A percentile compares a stretch with the other conserved stretches of the same genome.
Conservation (phyloP, 2,797 vertebrate species). For the Sciurus vulgaris region DNA sequence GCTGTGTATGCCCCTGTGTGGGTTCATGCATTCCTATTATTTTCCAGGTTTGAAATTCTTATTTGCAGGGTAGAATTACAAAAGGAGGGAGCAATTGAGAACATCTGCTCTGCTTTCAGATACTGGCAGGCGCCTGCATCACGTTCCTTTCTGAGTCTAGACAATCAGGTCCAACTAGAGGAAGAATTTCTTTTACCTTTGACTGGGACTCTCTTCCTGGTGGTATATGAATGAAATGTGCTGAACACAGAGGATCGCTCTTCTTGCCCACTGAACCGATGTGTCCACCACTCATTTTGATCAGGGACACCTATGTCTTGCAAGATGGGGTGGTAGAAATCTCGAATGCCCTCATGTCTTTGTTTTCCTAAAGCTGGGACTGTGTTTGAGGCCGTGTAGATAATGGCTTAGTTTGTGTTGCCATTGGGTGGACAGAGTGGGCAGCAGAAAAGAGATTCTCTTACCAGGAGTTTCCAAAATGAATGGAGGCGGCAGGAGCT, state of each 20-base stretch:
- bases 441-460: neutral
- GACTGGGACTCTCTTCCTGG: conserved; percentile 54
- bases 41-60: conserved; percentile 75
- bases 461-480: neutral
- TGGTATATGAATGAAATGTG: conserved; percentile 24
- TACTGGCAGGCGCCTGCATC: neutral
- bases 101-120: conserved; percentile 72
- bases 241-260: neutral
- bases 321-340: conserved; percentile 2
- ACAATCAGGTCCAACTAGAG: conserved; percentile 55
- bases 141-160: conserved; percentile 51
- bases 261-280: neutral
- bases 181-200: conserved; percentile 59
- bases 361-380: conserved; percentile 27
- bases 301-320: neutral
- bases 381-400: neutral
- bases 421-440: neutral
- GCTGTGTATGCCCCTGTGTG: conserved; percentile 35
- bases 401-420: conserved; percentile 17
- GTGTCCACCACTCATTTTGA: conserved; percentile 13
- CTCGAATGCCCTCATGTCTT: neutral
- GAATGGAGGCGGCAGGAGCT: neutral
- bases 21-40: conserved; percentile 59
- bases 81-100: conserved; percentile 69
- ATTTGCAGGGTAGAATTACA: conserved; percentile 79